phyloP scores from a whole-genome alignment of 2,797 vertebrate genomes.

The Erpetoichthys calabaricus region DNA sequence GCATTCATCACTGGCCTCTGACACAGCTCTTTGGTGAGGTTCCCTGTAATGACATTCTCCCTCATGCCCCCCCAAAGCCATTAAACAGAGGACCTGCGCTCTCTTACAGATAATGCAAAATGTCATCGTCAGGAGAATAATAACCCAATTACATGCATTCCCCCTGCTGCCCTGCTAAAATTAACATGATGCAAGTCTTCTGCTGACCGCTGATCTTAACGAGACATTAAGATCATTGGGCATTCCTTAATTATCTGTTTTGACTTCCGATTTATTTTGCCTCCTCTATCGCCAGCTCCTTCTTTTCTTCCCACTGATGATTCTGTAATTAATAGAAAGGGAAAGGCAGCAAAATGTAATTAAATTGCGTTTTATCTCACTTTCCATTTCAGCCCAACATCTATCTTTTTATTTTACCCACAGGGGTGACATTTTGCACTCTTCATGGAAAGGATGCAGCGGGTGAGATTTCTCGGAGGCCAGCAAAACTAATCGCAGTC shows the following conservation, averaged over 20 bases:
- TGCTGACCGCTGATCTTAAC: constrained; percentile 20
- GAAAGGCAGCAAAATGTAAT: constrained; percentile 17
- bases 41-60: neutral
- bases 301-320: constrained; percentile 21
- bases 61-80: neutral
- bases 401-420: constrained; percentile 7
- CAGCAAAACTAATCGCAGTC: too few species aligned
- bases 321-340: constrained; percentile 24
- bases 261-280: constrained; percentile 5
- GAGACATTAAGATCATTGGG: constrained; percentile 19
- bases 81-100: neutral
- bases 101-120: constrained; percentile 1
- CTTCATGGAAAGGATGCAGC: too few species aligned
- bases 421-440: too few species aligned
- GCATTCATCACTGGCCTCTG: neutral
- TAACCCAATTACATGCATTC: neutral
- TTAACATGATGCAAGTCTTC: constrained; percentile 11
- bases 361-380: constrained; percentile 23
- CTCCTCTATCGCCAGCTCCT: constrained; percentile 10
- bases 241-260: constrained; percentile 8
- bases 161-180: neutral
- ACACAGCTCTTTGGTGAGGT: neutral
- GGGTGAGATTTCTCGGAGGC: too few species aligned
- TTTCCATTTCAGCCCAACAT: constrained; percentile 16
- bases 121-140: constrained; percentile 3